Evolutionary conservation across 2,888 invertebrate genomes (phyloP), one percentile per base, ranked within the genome.

Genomic region (Sesamia inferens): DNA sequence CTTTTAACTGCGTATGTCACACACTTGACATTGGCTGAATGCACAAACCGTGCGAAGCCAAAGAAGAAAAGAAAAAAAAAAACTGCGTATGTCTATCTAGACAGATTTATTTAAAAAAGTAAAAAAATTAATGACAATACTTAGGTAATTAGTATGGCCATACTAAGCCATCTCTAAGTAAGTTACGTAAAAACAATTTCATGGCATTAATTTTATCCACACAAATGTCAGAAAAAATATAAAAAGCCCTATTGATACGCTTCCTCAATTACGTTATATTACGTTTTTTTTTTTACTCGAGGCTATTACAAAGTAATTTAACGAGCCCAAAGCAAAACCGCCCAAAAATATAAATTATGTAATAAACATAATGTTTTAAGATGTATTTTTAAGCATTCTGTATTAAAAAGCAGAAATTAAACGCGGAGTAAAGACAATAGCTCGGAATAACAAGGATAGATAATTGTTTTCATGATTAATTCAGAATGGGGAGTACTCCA

Each of bases 401-500:
- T 63, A 74, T 77, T 78, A 74, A 76, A 79, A 68, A 57, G 31
- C 44, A 76, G 72, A 82, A 82, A 84, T 74, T 67, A 76, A 78
- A 78, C 59, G 64, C 66, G 69, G 68, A 76, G 59, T 70, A 80
- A 86, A 90, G 87, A 90, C 89, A 91, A 90, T 90, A 88, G 88
- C 88, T 86, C 81, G 86, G 87, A 88, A 90, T 89, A 90, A 92
- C 92, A 92, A 88, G 90, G 87, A 87, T 87, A 87, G 89, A 91
- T 93, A 93, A 94, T 94, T 94, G 92, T 94, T 94, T 93, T 91
- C 92, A 90, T 93, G 91, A 94, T 94, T 94, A 93, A 94, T 93
- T 93, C 92, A 86, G 88, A 90, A 84, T 87, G 87, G 86, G 87
- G 88, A 86, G 69, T 55, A 79, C 83, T 86, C 42, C n/a, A 39